phyloP scores from a whole-genome alignment of 2,888 invertebrate genomes.

The Drosophila nr. perissopoda region DNA sequence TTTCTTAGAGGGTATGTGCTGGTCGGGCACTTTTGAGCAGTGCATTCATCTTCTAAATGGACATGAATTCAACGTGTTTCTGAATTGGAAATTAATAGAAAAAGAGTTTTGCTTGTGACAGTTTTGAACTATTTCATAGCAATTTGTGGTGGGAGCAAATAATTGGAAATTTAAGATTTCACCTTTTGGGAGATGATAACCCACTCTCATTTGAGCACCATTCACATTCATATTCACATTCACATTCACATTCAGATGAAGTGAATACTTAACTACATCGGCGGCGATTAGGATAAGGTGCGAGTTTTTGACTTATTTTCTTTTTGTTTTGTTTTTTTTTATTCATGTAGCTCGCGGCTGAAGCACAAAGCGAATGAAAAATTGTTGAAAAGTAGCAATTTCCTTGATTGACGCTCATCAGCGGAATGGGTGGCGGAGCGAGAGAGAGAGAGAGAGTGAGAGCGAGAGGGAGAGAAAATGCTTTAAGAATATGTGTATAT shows the following conservation, averaged over 20 bases:
- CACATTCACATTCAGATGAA: conserved; percentile 5
- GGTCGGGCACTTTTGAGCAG: not conserved
- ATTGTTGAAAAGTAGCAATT: conserved; percentile 77
- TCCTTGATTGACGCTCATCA: conserved; percentile 79
- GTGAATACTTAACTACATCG: conserved; percentile 31
- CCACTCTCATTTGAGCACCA: not conserved
- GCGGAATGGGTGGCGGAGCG: conserved; percentile 23
- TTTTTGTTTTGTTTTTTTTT: not conserved
- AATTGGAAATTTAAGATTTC: not conserved
- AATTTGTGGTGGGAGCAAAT: not conserved
- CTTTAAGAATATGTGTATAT: conserved; percentile 16
- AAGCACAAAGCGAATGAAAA: conserved; percentile 68
- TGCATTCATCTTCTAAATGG: not conserved
- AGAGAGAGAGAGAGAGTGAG: not conserved
- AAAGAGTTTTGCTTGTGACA: not conserved
- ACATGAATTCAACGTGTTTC: not conserved
- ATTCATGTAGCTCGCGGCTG: conserved; percentile 46
- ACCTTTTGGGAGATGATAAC: not conserved
- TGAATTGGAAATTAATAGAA: not conserved
- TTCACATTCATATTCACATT: not conserved
- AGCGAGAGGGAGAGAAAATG: conserved; percentile 1
- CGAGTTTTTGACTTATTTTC: conserved; percentile 35
- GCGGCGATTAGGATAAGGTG: conserved; percentile 19
- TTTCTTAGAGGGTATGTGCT: not conserved
- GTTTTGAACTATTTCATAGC: not conserved